Percentiles rank a stretch among this genome's conserved stretches.
These are phyloP conservation scores for Anarrhichthys ocellatus DNA, from an alignment of 2,113 vertebrate genomes.

Conservation along the genomic window DNA sequence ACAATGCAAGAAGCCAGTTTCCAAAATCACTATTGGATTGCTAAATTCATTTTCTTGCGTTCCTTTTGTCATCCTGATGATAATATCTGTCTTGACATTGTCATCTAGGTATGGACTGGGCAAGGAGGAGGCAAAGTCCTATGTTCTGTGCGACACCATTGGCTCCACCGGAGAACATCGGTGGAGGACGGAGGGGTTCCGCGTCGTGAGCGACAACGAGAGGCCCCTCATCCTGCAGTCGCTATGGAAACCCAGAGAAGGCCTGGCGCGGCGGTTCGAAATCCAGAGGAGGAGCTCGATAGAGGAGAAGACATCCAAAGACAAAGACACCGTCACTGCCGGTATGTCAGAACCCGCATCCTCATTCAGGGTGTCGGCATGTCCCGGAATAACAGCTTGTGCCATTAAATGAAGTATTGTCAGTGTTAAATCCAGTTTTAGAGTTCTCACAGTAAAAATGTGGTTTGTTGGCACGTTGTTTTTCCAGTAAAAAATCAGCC, in stretches of 20 bases:
- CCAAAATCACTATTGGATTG: neutral
- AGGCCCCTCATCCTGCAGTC: slow-evolving; percentile 86
- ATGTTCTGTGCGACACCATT: slow-evolving; percentile 85
- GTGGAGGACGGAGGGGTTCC: slow-evolving; percentile 84
- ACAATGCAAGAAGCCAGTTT: neutral
- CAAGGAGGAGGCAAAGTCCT: slow-evolving; percentile 78
- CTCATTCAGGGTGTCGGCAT: slow-evolving; percentile 21
- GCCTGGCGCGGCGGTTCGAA: slow-evolving; percentile 84
- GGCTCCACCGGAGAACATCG: slow-evolving; percentile 72
- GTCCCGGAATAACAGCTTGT: slow-evolving; percentile 5
- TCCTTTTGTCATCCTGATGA: neutral
- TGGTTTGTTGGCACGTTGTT: slow-evolving; percentile 51
- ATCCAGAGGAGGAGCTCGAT: slow-evolving; percentile 81
- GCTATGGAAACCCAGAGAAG: slow-evolving; percentile 87
- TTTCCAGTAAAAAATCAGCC: slow-evolving; percentile 59
- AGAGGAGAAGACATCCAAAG: slow-evolving; percentile 82
- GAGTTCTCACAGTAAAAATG: slow-evolving; percentile 61
- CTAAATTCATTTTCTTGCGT: neutral
- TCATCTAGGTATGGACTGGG: slow-evolving; percentile 80
- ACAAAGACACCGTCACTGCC: slow-evolving; percentile 86
- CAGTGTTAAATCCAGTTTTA: slow-evolving; percentile 42
- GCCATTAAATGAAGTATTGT: slow-evolving; percentile 39
- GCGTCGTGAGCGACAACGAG: slow-evolving; percentile 85
- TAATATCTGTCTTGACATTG: neutral
- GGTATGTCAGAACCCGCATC: slow-evolving; percentile 70